Evolutionary conservation across 2,797 vertebrate species (phyloP).

Genomic region (Tragopan temminckii): DNA sequence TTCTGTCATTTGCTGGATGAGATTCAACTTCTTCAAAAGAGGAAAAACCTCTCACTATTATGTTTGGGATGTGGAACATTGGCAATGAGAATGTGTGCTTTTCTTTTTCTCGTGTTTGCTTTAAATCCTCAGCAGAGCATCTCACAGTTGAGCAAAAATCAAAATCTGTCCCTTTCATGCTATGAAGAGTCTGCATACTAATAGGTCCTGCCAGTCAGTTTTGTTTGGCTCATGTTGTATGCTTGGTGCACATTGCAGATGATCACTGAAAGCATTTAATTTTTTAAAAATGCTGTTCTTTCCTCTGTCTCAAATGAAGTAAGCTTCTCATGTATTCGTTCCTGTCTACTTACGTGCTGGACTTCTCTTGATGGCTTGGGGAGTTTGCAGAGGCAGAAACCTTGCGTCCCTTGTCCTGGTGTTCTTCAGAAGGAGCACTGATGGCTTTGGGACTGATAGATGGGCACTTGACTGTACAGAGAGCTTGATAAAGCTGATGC

Average conservation of each 20-base stretch:
- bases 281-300: not conserved
- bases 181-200: not conserved
- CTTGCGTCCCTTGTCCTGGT: rapidly evolving
- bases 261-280: not conserved
- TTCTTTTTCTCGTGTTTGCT: conserved; percentile 18
- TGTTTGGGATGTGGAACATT: not conserved
- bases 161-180: not conserved
- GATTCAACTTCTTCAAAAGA: conserved; percentile 9
- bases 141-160: not conserved
- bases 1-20: conserved; percentile 4
- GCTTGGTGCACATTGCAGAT: not conserved
- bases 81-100: not conserved
- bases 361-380: not conserved
- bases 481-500: not conserved
- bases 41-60: not conserved
- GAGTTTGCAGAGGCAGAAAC: not conserved
- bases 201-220: not conserved
- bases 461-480: rapidly evolving
- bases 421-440: not conserved
- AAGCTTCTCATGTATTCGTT: not conserved
- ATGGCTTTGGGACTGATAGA: not conserved
- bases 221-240: not conserved
- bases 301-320: not conserved
- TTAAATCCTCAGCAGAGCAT: not conserved
- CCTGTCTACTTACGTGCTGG: not conserved